Conservation (phyloP, 2,113 vertebrate genomes). For the Plestiodon gilberti region DNA sequence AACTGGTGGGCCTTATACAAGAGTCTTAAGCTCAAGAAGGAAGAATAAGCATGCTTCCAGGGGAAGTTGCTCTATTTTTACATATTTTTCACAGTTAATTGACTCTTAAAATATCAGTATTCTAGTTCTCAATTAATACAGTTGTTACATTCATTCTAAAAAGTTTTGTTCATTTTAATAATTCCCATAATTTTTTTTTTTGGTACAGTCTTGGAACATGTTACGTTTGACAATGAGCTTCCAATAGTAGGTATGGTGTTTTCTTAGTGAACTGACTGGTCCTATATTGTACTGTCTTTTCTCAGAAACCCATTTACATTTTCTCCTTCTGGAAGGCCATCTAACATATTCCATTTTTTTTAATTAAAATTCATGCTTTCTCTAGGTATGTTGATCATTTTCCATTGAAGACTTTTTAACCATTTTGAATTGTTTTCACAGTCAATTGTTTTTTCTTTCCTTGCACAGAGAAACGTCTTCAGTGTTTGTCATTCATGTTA, state of each 20-base stretch:
- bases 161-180: constrained; percentile 12
- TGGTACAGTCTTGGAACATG: constrained; percentile 19
- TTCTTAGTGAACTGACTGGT: constrained; percentile 1
- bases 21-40: neutral
- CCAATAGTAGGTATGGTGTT: constrained; percentile 33
- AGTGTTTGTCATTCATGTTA: neutral
- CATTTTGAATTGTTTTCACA: constrained; percentile 5
- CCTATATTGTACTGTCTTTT: constrained; percentile 20
- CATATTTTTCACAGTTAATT: neutral
- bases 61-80: neutral
- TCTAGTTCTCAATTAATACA: neutral
- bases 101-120: neutral
- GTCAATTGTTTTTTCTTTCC: constrained; percentile 16
- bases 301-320: constrained; percentile 19
- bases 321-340: constrained; percentile 29
- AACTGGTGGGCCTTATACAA: neutral
- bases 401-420: constrained; percentile 7
- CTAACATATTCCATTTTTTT: constrained; percentile 23
- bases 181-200: neutral
- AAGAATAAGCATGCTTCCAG: neutral
- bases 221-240: constrained; percentile 43
- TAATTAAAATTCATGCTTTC: constrained; percentile 19
- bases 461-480: constrained; percentile 7
- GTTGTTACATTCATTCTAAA: neutral
- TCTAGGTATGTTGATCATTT: constrained; percentile 28